Base-by-base conservation (phyloP, 2,888 invertebrate species). In the Hyposoter didymator region DNA sequence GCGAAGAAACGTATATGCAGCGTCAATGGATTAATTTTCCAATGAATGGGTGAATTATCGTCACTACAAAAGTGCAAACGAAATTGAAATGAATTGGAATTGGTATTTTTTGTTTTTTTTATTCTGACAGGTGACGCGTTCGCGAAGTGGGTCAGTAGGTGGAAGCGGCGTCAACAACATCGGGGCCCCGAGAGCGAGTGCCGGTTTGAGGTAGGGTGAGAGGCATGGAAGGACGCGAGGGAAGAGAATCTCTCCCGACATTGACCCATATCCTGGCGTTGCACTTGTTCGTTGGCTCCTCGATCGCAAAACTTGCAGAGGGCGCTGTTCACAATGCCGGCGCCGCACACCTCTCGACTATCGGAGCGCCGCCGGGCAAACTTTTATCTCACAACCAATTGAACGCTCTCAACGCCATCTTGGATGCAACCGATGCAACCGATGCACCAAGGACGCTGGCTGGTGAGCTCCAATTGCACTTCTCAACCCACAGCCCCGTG, bases 121-220 rank as follows among this genome's bases (percentile, higher is more conserved):
- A 14, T 35, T 39, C 49, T 45, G 47, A 22, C 64, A 80, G 80
- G 80, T 80, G 85, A 82, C 76, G 83, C 75, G 78, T 83, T 80
- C 22, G 62, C 59, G 85, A 92, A 91, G 88, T 92, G 84, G 92
- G 91, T 91, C 89, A 92, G 89, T 92, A 90, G 92, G 92, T 91
- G 89, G 67, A 90, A 89, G 89, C 91, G 89, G 86, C 78, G 90
- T 87, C 88, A 90, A 91, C 80, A 84, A 74, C 80, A 85, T 79
- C 82, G 78, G 64, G 75, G 62, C 55, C 52, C 64, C n/a, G 55
- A 66, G 22, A 28, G 70, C 62, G 69, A 47, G 45, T 35, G 52
- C 28, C 62, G 35, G 82, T 45, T 67, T 19, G 78, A 59, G 73
- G 80, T 28, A 59, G 76, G 76, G 59, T 67, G 67, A 76, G 72